phyloP scores from a whole-genome alignment of 2,113 vertebrate species.

The Murina feae region DNA sequence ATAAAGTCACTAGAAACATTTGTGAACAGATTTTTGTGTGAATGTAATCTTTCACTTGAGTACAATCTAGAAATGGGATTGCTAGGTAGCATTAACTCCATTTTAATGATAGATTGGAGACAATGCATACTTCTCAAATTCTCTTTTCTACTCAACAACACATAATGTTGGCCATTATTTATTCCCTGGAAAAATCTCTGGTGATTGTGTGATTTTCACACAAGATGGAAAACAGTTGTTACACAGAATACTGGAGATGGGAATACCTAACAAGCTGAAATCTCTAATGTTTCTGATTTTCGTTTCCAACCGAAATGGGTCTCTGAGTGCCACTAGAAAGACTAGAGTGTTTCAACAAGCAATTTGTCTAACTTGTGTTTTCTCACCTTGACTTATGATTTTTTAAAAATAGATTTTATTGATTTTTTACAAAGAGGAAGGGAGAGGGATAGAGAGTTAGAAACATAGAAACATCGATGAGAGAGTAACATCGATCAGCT shows the following conservation, averaged over 20 bases:
- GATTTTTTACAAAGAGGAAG: no score
- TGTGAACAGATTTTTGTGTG: not conserved
- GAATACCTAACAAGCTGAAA: not conserved
- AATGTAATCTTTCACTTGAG: not conserved
- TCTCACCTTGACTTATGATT: no score
- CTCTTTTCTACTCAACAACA: not conserved
- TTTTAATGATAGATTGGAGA: not conserved
- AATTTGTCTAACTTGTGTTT: not conserved
- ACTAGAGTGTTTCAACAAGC: not conserved
- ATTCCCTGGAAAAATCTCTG: not conserved
- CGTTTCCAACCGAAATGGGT: not conserved
- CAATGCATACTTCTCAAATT: not conserved
- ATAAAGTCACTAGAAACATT: not conserved
- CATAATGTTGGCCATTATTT: not conserved
- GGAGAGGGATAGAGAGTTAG: no score
- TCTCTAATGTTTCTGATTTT: not conserved
- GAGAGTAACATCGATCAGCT: no score
- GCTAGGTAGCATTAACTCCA: not conserved
- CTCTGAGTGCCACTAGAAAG: not conserved
- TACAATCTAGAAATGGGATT: not conserved
- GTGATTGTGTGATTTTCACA: not conserved
- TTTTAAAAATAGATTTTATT: not conserved
- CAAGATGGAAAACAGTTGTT: not conserved
- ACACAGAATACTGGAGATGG: not conserved
- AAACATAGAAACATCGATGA: no score